Evolutionary conservation across 2,888 invertebrate species (phyloP), one percentile per base, ranked within the genome.

Genomic region (Drosophila koepferae): DNA sequence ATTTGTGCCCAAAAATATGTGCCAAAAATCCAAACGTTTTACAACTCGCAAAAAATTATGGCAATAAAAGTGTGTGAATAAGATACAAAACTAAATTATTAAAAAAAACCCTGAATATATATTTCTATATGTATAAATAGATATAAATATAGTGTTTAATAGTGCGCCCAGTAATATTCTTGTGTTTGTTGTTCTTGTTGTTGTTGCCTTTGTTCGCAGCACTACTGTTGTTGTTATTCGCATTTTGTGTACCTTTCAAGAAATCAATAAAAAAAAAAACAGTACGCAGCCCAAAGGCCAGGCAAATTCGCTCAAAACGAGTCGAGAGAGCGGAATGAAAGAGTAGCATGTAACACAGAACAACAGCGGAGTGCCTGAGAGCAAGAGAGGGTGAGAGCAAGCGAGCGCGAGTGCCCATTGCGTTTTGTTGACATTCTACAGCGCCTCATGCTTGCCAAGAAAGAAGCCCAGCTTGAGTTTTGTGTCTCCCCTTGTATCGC

Each of bases 241-340:
- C 89, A 87, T 89, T 90, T 90, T 90, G 89, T 89, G 89, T 89
- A 90, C 86, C 91, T 91, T 91, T 90, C 86, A 91, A 91, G 85
- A 91, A 91, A 91, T 91, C 91, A 91, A 91, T 91, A 91, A 91
- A 91, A 87, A 74, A 77, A 23, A 54, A 54, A 54, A 54, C 87
- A 91, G 84, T 81, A 76, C 80, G 74, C 81, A 77, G 60, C 76
- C 77, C 71, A 81, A 74, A 79, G 82, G 77, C 81, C 81, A 82
- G 64, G 73, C 74, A 84, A 82, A 83, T 83, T 87, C 88, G 86
- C 86, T 83, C 83, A 86, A 80, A 86, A 86, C 86, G 76, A 86
- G 88, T 86, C 82, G 53, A 60, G 72, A 48, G 55, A 60, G 64
- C 36, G 40, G 12, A 34, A 38, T n/a, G 63, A 51, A 43, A 38